Evolutionary conservation across 1,140 invertebrate species (phyloP), one percentile per base, ranked within the genome.

Genomic region (Diuraphis noxia): DNA sequence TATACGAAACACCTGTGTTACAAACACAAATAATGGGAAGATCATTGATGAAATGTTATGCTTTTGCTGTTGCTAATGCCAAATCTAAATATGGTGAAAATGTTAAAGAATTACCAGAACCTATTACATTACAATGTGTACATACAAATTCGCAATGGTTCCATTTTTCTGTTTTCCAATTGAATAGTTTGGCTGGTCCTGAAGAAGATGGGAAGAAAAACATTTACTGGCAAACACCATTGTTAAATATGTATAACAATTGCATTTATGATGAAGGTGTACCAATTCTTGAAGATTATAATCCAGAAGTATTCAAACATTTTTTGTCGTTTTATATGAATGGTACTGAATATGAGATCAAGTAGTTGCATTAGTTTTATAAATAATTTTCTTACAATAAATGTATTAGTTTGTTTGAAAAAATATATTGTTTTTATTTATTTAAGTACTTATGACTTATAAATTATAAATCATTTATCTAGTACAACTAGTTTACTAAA

Each of bases 81-180:
- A 96, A 95, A 93, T 95, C 96, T 93, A 94, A 95, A 93, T 97
- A 96, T 94, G 97, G 97, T 63, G 95, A 96, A 96, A 94, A 95
- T 46, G 93, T 96, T 4, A 95, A 95, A 93, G 94, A 95, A 92
- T 94, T 97, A 82, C 96, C 96, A 30, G 95, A 96, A 93, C 98
- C 98, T n/a, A 94, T 98, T 84, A 95, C 96, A 46, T 93, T 98
- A 21, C 97, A 98, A 93, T 96, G 96, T 93, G 94, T 98, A 92
- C 96, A 98, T 86, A 96, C 96, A 2, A 96, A 98, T 93, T 96
- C 97, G 30, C 94, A 95, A 92, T 93, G 94, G 17, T 97, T 97
- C 93, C 96, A 97, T 93, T 98, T 98, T 94, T 96, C 96, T 21
- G 95, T 97, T 63, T 96, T 97, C 92, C 97, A 98, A 94, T 94